Percentiles rank a stretch among this genome's conserved stretches.
These are phyloP conservation scores for Panopea generosa DNA, from an alignment of 2,888 invertebrate species.

Conservation along the genomic window DNA sequence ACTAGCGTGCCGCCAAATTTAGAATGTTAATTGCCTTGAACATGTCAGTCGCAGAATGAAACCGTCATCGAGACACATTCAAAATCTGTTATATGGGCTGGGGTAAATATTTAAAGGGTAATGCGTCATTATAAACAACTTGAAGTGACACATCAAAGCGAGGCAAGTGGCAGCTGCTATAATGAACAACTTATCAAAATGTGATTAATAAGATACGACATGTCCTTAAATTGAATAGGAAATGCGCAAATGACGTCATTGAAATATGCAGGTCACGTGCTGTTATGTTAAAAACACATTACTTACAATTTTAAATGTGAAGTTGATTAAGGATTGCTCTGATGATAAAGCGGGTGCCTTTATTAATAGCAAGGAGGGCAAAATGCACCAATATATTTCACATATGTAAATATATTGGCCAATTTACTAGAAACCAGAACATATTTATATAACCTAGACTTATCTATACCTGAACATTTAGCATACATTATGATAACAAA, in stretches of 20 bases:
- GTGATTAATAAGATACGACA: slow-evolving; percentile 39
- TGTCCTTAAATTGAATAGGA: slow-evolving; percentile 11
- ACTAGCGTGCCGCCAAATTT: slow-evolving; percentile 17
- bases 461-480: too few species aligned
- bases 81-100: slow-evolving; percentile 32
- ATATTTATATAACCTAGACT: too few species aligned
- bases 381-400: too few species aligned
- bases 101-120: slow-evolving; percentile 52
- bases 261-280: too few species aligned
- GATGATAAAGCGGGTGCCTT: too few species aligned
- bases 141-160: slow-evolving; percentile 54
- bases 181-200: slow-evolving; percentile 46
- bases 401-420: too few species aligned
- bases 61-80: slow-evolving; percentile 26
- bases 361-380: too few species aligned
- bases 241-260: slow-evolving; percentile 38
- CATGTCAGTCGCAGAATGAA: slow-evolving; percentile 37
- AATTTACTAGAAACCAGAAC: too few species aligned
- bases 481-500: too few species aligned
- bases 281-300: too few species aligned
- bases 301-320: too few species aligned
- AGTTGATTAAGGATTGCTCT: too few species aligned
- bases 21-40: slow-evolving; percentile 21
- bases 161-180: slow-evolving; percentile 31
- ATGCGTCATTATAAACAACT: slow-evolving; percentile 54